These are phyloP conservation scores for Helobdella robusta DNA, from an alignment of 2,888 invertebrate genomes.

Conservation along the genomic window DNA sequence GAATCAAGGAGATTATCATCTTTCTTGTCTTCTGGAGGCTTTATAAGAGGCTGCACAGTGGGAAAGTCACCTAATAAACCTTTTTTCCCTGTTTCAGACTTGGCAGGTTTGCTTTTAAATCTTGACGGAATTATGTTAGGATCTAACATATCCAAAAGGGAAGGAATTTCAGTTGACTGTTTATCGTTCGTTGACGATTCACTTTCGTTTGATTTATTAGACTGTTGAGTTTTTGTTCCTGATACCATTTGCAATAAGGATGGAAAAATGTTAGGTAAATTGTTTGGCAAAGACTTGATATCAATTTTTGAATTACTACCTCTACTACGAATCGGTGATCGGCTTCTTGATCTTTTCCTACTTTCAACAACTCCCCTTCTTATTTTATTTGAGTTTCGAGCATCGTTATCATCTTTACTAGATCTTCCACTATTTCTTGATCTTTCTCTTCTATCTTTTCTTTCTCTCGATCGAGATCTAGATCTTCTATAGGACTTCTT, in stretches of 20 bases:
- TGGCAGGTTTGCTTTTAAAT: background rate
- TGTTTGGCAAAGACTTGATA: constrained; percentile 10
- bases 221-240: background rate
- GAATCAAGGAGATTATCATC: constrained; percentile 7
- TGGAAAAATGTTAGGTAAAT: constrained; percentile 19
- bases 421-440: background rate
- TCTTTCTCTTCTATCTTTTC: constrained; percentile 12
- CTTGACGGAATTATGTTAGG: constrained; percentile 8
- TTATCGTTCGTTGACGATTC: background rate
- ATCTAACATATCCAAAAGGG: constrained; percentile 15
- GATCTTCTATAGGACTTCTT: background rate
- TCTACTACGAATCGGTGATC: constrained; percentile 15
- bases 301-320: constrained; percentile 9
- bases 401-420: background rate
- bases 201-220: background rate
- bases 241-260: constrained; percentile 5
- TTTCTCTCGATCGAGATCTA: constrained; percentile 6
- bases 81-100: background rate
- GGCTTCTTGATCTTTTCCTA: background rate
- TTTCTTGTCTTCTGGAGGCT: background rate
- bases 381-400: background rate
- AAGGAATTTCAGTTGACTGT: background rate
- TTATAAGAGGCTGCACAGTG: no score
- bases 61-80: constrained; percentile 22
- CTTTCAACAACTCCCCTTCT: background rate